These are phyloP conservation scores for Pyrocephalus nanus DNA, from an alignment of 2,797 vertebrate genomes.

Conservation along the genomic window DNA sequence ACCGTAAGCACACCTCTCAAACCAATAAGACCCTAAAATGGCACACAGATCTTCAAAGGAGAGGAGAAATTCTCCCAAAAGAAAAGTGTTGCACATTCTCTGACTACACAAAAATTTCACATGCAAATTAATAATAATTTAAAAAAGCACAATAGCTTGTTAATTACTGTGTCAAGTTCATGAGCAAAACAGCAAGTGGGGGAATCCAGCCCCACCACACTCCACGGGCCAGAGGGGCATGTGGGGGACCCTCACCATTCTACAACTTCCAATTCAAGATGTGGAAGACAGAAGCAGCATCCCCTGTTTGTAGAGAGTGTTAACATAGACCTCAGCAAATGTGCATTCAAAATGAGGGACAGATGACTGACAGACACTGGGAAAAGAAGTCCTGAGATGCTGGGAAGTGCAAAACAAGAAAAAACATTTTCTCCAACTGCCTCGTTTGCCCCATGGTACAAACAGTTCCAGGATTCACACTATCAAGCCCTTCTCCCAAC, in stretches of 20 bases:
- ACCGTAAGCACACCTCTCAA: not conserved
- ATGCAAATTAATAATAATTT: not conserved
- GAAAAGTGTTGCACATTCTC: not conserved
- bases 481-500: not conserved
- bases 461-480: not conserved
- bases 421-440: not conserved
- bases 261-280: not conserved
- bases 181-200: not conserved
- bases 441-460: not conserved
- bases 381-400: not conserved
- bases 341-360: not conserved
- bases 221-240: not conserved
- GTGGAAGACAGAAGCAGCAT: not conserved
- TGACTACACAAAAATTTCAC: not conserved
- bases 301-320: not conserved
- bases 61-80: not conserved
- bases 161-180: not conserved
- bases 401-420: not conserved
- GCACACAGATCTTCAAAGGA: not conserved
- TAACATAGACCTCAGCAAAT: not conserved
- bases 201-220: not conserved
- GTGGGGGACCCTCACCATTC: accelerated
- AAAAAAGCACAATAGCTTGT: not conserved
- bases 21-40: not conserved
- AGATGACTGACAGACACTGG: not conserved